Base-by-base conservation (phyloP, 2,888 invertebrate genomes). In the Luperina nickerlii region DNA sequence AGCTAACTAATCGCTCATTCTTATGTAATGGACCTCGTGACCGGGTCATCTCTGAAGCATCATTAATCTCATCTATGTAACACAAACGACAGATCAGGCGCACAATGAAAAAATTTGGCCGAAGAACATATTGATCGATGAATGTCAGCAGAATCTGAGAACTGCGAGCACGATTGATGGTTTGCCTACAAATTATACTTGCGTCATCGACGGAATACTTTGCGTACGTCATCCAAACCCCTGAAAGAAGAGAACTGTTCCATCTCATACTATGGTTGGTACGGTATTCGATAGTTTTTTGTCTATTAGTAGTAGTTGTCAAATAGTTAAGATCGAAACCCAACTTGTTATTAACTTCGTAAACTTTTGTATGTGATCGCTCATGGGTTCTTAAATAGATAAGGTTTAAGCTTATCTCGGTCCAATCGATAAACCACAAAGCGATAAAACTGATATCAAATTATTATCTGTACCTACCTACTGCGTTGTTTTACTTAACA, bases 1-100 rank as follows among this genome's bases (percentile, higher is more conserved):
- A 80, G 71, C 75, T 71, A 84, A 82, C 73, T 74, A 83, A 87
- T 86, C 72, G 54, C 45, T 84, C 70, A 87, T 66, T 63, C 77
- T 82, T 87, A 87, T 83, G 42, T 83, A 87, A 87, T 75, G 65
- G 68, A 74, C 60, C 85, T 77, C 87, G 87, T 83, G 84, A 86
- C 73, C 69, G 42, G 72, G 84, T 86, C 83, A 85, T 67, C 74
- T 68, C 60, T 62, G 27, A 57, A 71, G 71, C 57, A 66, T 75
- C 66, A 78, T 79, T 83, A 76, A 85, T 79, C 57, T 82, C 72
- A 63, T 32, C 63, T 69, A 73, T 82, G 72, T 84, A 83, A 82
- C 70, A 78, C 72, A 65, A 48, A 51, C 63, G 79, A 73, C 84
- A 69, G 68, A 63, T 65, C 65, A 62, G 60, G 20, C 63, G 32